Conservation (phyloP, 2,113 vertebrate genomes). For the Tragelaphus buxtoni region DNA sequence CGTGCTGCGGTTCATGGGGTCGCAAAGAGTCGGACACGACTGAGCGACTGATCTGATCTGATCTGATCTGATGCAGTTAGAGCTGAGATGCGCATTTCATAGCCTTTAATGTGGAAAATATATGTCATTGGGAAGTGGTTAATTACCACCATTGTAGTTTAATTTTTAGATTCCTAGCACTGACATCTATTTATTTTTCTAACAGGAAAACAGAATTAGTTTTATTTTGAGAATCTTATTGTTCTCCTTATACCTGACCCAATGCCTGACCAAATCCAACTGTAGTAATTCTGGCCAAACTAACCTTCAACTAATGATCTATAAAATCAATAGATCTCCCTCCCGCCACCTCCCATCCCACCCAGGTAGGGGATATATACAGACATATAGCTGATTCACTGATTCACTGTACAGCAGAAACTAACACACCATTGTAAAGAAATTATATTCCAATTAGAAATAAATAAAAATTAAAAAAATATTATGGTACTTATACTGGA, state of each 20-base stretch:
- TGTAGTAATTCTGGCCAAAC: neutral
- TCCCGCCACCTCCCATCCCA: neutral
- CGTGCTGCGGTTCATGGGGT: too few species aligned
- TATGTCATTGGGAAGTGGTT: neutral
- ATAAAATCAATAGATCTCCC: neutral
- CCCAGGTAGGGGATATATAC: neutral
- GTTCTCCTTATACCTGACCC: neutral
- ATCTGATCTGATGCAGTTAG: too few species aligned
- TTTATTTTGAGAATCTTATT: neutral
- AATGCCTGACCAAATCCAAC: neutral
- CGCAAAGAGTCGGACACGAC: too few species aligned
- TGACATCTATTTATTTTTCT: neutral
- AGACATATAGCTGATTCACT: neutral
- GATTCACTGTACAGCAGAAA: neutral
- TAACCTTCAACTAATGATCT: neutral
- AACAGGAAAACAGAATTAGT: neutral
- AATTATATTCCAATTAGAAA: neutral
- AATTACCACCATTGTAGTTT: too few species aligned
- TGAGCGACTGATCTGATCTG: too few species aligned
- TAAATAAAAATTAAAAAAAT: neutral
- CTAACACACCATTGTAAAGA: neutral
- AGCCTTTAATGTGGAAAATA: neutral
- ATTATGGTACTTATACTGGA: neutral
- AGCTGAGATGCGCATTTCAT: neutral
- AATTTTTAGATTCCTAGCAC: neutral